phyloP scores from a whole-genome alignment of 2,888 invertebrate genomes.

The Arrhopalites spinosus region DNA sequence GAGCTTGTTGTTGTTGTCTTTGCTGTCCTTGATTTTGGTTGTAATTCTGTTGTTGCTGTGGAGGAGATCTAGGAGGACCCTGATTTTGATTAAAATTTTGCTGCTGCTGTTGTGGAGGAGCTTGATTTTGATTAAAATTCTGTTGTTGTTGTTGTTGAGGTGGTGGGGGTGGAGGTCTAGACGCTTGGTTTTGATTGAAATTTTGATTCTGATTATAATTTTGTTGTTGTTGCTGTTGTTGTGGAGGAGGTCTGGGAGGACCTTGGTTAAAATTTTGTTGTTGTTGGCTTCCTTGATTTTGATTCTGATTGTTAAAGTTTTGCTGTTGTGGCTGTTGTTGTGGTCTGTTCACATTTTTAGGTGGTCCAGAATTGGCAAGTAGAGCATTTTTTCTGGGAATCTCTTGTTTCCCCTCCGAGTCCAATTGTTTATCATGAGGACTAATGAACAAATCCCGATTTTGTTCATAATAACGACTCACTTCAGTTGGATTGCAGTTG shows the following conservation, averaged over 20 bases:
- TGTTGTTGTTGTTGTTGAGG: background rate
- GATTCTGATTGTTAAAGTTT: background rate
- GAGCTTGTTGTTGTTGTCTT: constrained; percentile 10
- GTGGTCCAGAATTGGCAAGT: background rate
- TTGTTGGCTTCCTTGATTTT: background rate
- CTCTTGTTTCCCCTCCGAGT: constrained; percentile 22
- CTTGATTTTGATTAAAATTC: background rate
- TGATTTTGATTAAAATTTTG: background rate
- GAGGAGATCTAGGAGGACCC: background rate
- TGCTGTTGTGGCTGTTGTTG: background rate
- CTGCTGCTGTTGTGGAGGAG: too few relatives aligned
- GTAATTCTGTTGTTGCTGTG: constrained; percentile 13
- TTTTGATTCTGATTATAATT: constrained; percentile 3
- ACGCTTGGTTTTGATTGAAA: too few relatives aligned
- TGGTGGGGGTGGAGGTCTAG: constrained; percentile 5
- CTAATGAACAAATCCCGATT: constrained; percentile 52
- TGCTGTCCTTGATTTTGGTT: background rate
- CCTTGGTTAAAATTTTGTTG: constrained; percentile 3
- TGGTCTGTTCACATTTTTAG: background rate
- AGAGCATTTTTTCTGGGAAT: constrained; percentile 19
- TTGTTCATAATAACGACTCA: constrained; percentile 47
- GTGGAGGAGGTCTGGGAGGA: constrained; percentile 6
- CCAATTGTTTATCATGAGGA: constrained; percentile 36
- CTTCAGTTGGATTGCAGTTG: constrained; percentile 51
- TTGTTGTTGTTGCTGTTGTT: constrained; percentile 5